Conservation (phyloP, 2,888 invertebrate species). For the Hyposoter dolosus region DNA sequence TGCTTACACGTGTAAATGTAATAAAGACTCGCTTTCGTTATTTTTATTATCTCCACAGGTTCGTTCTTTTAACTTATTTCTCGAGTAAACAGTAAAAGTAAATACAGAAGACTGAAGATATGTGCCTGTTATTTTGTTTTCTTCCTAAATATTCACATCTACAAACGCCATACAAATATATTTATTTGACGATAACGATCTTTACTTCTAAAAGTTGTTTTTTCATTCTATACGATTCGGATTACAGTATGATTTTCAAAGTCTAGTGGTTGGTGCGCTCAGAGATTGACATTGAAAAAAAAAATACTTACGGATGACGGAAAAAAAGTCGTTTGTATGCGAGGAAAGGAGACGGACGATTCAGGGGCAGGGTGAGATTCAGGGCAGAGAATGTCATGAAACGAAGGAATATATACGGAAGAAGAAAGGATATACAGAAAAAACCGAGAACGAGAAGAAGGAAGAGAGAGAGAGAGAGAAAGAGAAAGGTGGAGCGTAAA, state of each 20-base stretch:
- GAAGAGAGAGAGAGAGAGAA: background rate
- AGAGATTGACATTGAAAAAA: conserved; percentile 54
- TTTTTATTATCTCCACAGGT: conserved; percentile 26
- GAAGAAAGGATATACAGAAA: background rate
- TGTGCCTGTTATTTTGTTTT: background rate
- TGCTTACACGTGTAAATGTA: conserved; percentile 30
- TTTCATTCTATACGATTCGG: background rate
- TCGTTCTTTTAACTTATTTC: conserved; percentile 24
- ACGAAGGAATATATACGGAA: conserved; percentile 20
- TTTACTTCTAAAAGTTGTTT: background rate
- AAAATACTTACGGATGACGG: background rate
- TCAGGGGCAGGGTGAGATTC: conserved; percentile 30
- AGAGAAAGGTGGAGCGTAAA: conserved; percentile 22
- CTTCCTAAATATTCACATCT: background rate
- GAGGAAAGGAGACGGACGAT: conserved; percentile 31
- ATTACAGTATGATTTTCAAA: conserved; percentile 2
- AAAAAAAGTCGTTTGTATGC: conserved; percentile 36
- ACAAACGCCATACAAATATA: background rate
- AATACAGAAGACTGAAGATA: background rate
- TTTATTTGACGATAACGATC: background rate
- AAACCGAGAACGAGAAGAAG: background rate
- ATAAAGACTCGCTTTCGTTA: conserved; percentile 3
- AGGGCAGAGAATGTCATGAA: conserved; percentile 50
- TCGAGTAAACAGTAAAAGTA: background rate
- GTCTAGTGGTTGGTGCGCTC: conserved; percentile 6